These are phyloP conservation scores for Drosophila macrothrix DNA, from an alignment of 2,888 invertebrate genomes.

Conservation along the genomic window DNA sequence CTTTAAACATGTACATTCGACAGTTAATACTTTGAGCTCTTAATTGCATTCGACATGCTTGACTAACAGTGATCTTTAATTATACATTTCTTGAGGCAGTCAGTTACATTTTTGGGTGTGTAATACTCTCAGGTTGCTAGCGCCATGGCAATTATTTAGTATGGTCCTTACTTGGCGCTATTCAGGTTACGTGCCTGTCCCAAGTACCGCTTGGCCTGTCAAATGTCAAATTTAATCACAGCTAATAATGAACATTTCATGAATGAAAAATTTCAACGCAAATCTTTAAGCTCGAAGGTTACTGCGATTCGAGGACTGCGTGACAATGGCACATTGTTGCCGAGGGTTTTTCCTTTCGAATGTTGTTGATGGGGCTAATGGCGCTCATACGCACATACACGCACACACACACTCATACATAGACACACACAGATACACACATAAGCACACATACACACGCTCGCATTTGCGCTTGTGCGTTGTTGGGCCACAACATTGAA, in stretches of 20 bases:
- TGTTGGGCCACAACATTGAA: conserved; percentile 58
- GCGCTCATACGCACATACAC: conserved; percentile 12
- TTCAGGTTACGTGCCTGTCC: conserved; percentile 47
- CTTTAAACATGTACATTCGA: no score
- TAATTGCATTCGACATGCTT: conserved; percentile 1
- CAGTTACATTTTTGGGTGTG: conserved; percentile 25
- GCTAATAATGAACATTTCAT: conserved; percentile 63
- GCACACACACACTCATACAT: neutral
- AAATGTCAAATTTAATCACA: conserved; percentile 69
- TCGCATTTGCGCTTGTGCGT: conserved; percentile 10
- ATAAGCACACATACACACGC: neutral
- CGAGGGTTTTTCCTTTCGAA: conserved; percentile 19
- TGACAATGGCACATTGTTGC: conserved; percentile 62
- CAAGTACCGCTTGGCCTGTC: conserved; percentile 34
- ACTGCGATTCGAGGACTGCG: conserved; percentile 43
- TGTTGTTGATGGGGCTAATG: conserved; percentile 28
- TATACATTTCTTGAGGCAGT: conserved; percentile 17
- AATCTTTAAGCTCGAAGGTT: conserved; percentile 29
- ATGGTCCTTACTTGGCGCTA: conserved; percentile 13
- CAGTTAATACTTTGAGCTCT: neutral
- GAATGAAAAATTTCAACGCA: conserved; percentile 60
- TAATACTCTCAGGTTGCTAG: conserved; percentile 7
- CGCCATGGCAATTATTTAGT: conserved; percentile 26
- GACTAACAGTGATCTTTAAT: conserved; percentile 20
- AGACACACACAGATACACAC: neutral